Conservation (phyloP, 2,113 vertebrate genomes). For the Antigone vipio region DNA sequence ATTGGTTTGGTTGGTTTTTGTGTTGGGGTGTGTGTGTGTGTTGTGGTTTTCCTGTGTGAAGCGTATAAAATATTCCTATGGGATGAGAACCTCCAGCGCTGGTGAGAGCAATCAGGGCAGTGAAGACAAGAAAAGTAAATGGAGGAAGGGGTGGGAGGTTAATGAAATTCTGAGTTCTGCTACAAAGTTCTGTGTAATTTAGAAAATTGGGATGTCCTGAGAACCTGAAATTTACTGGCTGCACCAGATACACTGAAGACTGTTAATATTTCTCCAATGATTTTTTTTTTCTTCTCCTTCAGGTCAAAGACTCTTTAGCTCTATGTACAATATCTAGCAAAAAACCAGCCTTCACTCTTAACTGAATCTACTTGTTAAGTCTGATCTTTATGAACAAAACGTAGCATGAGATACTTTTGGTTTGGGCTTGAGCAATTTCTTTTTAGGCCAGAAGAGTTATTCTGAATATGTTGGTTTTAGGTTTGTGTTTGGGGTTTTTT, state of each 20-base stretch:
- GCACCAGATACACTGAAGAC: neutral
- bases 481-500: neutral
- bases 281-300: fast-evolving
- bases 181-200: neutral
- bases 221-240: neutral
- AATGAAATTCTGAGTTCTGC: neutral
- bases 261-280: neutral
- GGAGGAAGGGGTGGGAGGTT: neutral
- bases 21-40: no score
- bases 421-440: neutral
- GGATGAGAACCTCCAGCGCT: neutral
- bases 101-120: fast-evolving
- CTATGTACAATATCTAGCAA: fast-evolving
- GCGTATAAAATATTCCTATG: neutral
- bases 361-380: neutral
- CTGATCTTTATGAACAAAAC: neutral
- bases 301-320: neutral
- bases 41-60: neutral
- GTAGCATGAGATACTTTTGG: neutral
- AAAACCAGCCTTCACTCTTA: neutral
- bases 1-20: no score
- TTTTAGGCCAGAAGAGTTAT: neutral
- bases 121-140: neutral
- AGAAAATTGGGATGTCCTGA: neutral
- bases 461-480: neutral